Base-by-base conservation (phyloP, 2,888 invertebrate genomes). In the Aphodius granarius region DNA sequence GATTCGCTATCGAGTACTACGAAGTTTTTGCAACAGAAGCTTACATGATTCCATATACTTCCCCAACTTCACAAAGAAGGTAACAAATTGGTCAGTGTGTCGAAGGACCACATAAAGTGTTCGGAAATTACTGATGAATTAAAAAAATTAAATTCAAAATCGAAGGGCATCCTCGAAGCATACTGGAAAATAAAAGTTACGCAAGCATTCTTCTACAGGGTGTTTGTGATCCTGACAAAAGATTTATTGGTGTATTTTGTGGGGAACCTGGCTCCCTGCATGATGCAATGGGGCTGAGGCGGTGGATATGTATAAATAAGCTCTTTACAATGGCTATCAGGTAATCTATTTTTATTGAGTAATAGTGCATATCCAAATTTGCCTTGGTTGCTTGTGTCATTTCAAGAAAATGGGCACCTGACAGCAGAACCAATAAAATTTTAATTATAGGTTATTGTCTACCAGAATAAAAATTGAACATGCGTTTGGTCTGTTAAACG, bases 401-500 rank as follows among this genome's bases (percentile, higher is more conserved):
- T 79, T 76, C 81, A 80, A 73, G 80, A 83, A 74, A 78, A 81
- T 73, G 83, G 82, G 3, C 73, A 77, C 74, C 75, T 85, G 5
- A 82, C 81, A 3, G 74, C 76, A 18, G 63, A 78, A 4, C 81
- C 85, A 78, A 77, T 19, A 68, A n/a, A 73, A 76, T 0, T 84
- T 82, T 73, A 86, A 84, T 73, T 63, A 80, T n/a, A 74, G 80
- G 13, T 80, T 82, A 76, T 81, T 81, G 20, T 62, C 79, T 20
- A 79, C 80, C 0, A 76, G 84, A 77, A 79, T 81, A 0, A 78
- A 81, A 5, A 80, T 83, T 3, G 82, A 83, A 78, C 78, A 83
- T 78, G 78, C 83, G 1, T 83, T 84, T 75, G 82, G 81, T 3
- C 22, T 83, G 4, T 74, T 84, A 15, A 85, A 15, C 79, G 83